Evolutionary conservation across 2,888 invertebrate species (phyloP).

Genomic region (Trissolcus japonicus): DNA sequence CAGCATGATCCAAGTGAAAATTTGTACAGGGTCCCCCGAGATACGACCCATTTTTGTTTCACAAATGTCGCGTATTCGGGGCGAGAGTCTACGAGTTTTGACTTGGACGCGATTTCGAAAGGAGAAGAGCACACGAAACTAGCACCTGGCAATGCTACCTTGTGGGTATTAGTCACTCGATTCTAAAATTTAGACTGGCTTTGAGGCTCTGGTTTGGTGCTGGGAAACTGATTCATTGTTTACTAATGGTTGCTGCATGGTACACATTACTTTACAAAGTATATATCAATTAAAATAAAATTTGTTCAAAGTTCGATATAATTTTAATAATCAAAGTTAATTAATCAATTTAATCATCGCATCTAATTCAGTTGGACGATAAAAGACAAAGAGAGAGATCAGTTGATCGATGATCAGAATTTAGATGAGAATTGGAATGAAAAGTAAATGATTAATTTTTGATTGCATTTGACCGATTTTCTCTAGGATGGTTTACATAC

Average conservation of each 20-base stretch:
- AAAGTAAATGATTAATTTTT: no score
- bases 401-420: no score
- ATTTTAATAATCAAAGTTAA: no score
- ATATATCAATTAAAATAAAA: conserved; percentile 1
- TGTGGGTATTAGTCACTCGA: conserved; percentile 72
- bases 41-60: neutral
- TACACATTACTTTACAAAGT: conserved; percentile 62
- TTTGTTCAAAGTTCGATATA: no score
- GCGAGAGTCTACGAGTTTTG: no score
- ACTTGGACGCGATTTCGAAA: conserved; percentile 10
- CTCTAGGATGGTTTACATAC: conserved; percentile 75
- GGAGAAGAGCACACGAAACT: conserved; percentile 66
- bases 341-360: conserved; percentile 1
- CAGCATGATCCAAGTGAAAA: neutral
- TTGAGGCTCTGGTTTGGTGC: conserved; percentile 75
- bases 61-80: neutral
- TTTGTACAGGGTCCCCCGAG: neutral
- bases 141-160: conserved; percentile 75
- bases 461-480: conserved; percentile 71
- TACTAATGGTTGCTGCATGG: conserved; percentile 76
- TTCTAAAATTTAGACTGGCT: conserved; percentile 67
- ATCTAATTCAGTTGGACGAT: neutral
- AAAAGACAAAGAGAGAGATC: conserved; percentile 1
- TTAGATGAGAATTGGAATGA: no score
- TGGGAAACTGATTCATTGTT: conserved; percentile 70